phyloP scores from a whole-genome alignment of 2,113 vertebrate genomes.

The Plecotus auritus region DNA sequence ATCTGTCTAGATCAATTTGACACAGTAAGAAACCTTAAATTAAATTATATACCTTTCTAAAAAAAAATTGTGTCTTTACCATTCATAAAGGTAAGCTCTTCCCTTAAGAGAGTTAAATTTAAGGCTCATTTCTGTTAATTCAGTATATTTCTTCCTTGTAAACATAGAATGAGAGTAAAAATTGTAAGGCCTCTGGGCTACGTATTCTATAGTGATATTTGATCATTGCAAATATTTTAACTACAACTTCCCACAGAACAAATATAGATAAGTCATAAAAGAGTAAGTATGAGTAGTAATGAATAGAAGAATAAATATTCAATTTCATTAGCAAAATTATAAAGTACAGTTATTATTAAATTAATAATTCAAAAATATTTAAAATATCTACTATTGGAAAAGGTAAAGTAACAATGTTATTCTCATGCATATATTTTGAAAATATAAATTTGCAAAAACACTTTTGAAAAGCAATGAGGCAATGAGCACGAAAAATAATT shows the following conservation, averaged over 20 bases:
- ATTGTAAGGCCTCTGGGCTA: neutral
- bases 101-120: neutral
- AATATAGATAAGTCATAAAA: neutral
- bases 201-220: neutral
- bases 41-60: neutral
- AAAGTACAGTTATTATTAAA: neutral
- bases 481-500: neutral
- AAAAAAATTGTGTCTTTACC: neutral
- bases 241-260: neutral
- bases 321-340: neutral
- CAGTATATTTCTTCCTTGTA: neutral
- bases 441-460: neutral
- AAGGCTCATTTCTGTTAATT: neutral
- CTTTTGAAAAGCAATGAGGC: neutral
- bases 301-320: neutral
- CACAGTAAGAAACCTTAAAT: neutral
- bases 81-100: neutral
- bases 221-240: neutral
- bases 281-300: neutral
- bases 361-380: neutral
- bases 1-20: neutral
- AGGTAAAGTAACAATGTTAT: neutral
- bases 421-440: neutral
- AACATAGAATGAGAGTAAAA: neutral
- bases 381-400: neutral